phyloP scores from a whole-genome alignment of 2,797 vertebrate genomes.

The Notamacropus eugenii region DNA sequence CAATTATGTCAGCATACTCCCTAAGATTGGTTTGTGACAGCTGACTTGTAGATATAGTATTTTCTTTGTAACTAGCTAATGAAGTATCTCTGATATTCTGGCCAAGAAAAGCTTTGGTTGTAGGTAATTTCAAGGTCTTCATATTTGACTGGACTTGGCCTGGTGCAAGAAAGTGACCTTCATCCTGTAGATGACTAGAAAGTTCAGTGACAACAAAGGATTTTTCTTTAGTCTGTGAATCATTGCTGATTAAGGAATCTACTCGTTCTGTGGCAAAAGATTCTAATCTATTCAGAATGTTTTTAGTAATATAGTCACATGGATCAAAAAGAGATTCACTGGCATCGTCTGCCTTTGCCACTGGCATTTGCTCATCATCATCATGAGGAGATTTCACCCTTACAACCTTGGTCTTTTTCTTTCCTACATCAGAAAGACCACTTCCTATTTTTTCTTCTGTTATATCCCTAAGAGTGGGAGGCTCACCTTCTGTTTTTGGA shows the following conservation, averaged over 20 bases:
- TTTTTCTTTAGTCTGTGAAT: constrained; percentile 53
- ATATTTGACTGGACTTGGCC: constrained; percentile 45
- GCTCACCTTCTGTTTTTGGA: constrained; percentile 39
- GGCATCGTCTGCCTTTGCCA: constrained; percentile 3
- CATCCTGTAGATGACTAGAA: constrained; percentile 41
- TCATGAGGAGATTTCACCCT: constrained; percentile 1
- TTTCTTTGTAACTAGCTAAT: constrained; percentile 48
- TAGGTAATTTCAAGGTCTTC: constrained; percentile 48
- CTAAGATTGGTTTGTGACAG: constrained; percentile 68
- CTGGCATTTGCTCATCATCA: constrained; percentile 9
- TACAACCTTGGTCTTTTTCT: constrained; percentile 1
- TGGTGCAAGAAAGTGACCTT: constrained; percentile 31
- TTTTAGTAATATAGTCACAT: constrained; percentile 63
- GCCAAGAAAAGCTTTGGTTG: constrained; percentile 22
- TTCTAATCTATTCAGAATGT: constrained; percentile 66
- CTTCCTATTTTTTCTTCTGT: constrained; percentile 22
- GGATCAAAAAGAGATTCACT: background rate
- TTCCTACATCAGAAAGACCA: background rate
- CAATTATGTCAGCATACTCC: constrained; percentile 68
- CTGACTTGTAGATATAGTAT: constrained; percentile 20
- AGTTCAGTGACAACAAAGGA: constrained; percentile 33
- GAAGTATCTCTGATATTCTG: constrained; percentile 42
- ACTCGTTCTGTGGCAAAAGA: constrained; percentile 71
- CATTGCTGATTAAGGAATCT: constrained; percentile 54
- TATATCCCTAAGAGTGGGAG: background rate